These are phyloP conservation scores for Myotis lucifugus DNA, from an alignment of 2,113 vertebrate species.

Conservation along the genomic window DNA sequence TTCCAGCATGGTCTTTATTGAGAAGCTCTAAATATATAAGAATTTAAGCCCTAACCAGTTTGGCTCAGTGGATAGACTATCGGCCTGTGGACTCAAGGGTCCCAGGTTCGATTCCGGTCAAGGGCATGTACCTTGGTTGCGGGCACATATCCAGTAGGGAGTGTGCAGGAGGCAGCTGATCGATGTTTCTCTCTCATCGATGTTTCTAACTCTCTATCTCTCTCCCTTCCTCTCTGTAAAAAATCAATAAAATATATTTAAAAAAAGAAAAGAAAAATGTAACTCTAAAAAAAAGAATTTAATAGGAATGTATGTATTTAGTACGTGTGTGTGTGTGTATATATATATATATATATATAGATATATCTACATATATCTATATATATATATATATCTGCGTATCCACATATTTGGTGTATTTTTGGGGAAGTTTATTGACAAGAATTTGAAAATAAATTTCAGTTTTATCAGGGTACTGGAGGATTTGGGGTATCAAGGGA, in stretches of 20 bases:
- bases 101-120: too few relatives aligned
- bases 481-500: not conserved
- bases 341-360: not conserved
- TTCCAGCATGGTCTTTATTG: not conserved
- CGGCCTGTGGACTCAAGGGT: too few relatives aligned
- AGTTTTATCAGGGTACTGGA: not conserved
- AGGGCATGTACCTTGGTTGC: too few relatives aligned
- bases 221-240: too few relatives aligned
- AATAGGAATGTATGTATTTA: constrained; percentile 18
- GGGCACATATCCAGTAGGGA: too few relatives aligned
- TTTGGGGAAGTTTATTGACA: not conserved
- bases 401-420: not conserved
- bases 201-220: too few relatives aligned
- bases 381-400: not conserved
- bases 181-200: too few relatives aligned
- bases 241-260: too few relatives aligned
- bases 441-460: constrained; percentile 49
- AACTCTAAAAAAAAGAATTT: not conserved
- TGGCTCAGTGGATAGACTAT: too few relatives aligned
- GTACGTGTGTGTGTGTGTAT: too few relatives aligned
- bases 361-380: not conserved
- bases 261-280: too few relatives aligned
- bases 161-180: too few relatives aligned
- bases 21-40: not conserved
- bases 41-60: not conserved